Evolutionary conservation across 1,140 invertebrate species (phyloP), one percentile per base, ranked within the genome.

Genomic region (Drosophila bocki): DNA sequence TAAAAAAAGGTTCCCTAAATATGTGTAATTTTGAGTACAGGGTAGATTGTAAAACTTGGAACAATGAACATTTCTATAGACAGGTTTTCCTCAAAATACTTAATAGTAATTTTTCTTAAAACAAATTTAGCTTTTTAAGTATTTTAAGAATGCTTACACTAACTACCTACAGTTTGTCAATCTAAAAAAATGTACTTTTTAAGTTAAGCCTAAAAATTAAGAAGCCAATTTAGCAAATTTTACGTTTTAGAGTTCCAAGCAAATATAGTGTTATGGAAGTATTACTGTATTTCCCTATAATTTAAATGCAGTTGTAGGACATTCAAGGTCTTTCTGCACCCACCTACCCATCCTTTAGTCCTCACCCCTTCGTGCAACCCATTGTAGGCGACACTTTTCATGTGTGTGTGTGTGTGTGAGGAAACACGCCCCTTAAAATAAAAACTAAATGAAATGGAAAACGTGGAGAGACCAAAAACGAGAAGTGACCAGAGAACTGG

Each of bases 401-500:
- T 19, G 41, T 54, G 71, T 65, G 35, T 68, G 47, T 32, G 19
- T 19, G 35, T 69, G 60, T 32, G 35, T 37, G 53, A 44, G 50
- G 47, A 22, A 76, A 76, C 61, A 67, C 74, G 60, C 72, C 74
- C 61, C 71, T 76, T 53, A 82, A 88, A 90, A 59, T 70, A 64
- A 84, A 88, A 88, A 70, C 57, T 67, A 72, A 72, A 72, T 90
- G 78, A 90, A 90, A 90, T 80, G 85, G 86, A 90, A 90, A 90
- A 90, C 85, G 74, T 70, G 84, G 44, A 71, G 59, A 71, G 45
- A 41, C 57, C 47, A 56, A 64, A 54, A 61, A 57, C 78, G 47
- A 61, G 42, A 71, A 83, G 60, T 88, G 84, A 77, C 83, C 84
- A 80, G 77, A 68, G 62, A 67, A 70, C 67, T 70, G 51, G 56